Conservation (phyloP, 2,797 vertebrate genomes). For the Siniperca scherzeri region DNA sequence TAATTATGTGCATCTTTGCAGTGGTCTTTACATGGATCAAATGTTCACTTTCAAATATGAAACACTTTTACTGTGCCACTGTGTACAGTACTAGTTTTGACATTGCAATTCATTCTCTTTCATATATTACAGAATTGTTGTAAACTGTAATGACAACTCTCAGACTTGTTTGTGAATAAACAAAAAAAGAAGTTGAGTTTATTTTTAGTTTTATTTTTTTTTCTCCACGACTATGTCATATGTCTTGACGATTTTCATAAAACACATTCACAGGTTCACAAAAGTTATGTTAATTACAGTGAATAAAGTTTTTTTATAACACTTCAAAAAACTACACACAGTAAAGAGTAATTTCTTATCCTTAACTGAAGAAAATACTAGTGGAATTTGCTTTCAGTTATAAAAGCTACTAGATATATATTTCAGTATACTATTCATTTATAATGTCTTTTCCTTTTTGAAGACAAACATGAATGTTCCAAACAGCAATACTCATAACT, state of each 20-base stretch:
- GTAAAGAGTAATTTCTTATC: conserved; percentile 67
- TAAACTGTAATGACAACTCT: conserved; percentile 74
- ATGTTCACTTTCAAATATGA: conserved; percentile 45
- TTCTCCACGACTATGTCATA: conserved; percentile 79
- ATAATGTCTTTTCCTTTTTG: conserved; percentile 68
- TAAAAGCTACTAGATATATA: conserved; percentile 72
- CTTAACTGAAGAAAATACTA: conserved; percentile 71
- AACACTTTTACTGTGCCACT: conserved; percentile 44
- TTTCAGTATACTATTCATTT: conserved; percentile 70
- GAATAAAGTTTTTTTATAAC: conserved; percentile 76
- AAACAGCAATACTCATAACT: conserved; percentile 80
- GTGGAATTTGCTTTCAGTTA: conserved; percentile 75
- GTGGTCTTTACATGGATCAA: conserved; percentile 40
- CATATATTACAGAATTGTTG: conserved; percentile 60
- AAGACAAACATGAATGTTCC: conserved; percentile 80
- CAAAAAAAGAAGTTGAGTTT: conserved; percentile 82
- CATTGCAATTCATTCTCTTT: conserved; percentile 53
- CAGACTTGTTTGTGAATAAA: conserved; percentile 79
- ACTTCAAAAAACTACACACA: conserved; percentile 81
- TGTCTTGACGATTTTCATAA: conserved; percentile 73
- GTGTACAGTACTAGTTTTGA: conserved; percentile 25
- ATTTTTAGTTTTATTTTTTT: conserved; percentile 83
- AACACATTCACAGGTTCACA: conserved; percentile 86
- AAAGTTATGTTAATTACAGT: conserved; percentile 82
- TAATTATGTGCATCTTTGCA: conserved; percentile 34